phyloP scores from a whole-genome alignment of 2,888 invertebrate species.

The Coelopa pilipes region DNA sequence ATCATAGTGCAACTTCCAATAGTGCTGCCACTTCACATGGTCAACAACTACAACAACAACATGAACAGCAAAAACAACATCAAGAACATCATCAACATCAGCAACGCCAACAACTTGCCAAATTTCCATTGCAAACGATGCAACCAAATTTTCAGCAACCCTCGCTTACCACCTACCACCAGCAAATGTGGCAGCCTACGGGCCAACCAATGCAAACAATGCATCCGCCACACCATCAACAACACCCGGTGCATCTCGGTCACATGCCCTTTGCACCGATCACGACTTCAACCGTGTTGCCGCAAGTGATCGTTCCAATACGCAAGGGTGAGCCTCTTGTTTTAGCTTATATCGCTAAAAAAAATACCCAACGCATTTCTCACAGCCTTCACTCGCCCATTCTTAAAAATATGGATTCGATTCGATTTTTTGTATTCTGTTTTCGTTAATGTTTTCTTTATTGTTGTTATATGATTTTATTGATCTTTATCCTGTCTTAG shows the following conservation, averaged over 20 bases:
- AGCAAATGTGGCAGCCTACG: conserved; percentile 36
- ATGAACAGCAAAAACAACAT: no score
- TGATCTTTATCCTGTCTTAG: background rate
- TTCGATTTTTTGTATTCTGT: conserved; percentile 23
- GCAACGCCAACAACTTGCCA: conserved; percentile 31
- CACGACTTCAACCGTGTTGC: conserved; percentile 41
- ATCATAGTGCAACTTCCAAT: conserved; percentile 31
- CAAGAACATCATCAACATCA: no score
- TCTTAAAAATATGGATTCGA: conserved; percentile 36
- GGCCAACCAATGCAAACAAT: conserved; percentile 13
- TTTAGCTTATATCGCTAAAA: conserved; percentile 54
- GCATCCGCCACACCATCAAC: conserved; percentile 45
- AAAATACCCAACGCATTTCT: conserved; percentile 40
- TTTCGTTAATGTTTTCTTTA: background rate
- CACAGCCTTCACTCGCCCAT: conserved; percentile 30
- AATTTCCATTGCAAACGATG: conserved; percentile 37
- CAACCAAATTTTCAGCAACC: conserved; percentile 41
- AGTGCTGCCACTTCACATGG: background rate
- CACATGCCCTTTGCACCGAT: conserved; percentile 46
- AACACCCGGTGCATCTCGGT: conserved; percentile 43
- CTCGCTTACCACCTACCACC: conserved; percentile 38
- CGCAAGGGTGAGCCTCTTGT: conserved; percentile 60
- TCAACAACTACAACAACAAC: conserved; percentile 24
- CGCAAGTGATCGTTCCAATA: conserved; percentile 56
- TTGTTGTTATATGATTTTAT: conserved; percentile 6